Conservation (phyloP, 2,113 vertebrate species). For the Caloenas nicobarica region DNA sequence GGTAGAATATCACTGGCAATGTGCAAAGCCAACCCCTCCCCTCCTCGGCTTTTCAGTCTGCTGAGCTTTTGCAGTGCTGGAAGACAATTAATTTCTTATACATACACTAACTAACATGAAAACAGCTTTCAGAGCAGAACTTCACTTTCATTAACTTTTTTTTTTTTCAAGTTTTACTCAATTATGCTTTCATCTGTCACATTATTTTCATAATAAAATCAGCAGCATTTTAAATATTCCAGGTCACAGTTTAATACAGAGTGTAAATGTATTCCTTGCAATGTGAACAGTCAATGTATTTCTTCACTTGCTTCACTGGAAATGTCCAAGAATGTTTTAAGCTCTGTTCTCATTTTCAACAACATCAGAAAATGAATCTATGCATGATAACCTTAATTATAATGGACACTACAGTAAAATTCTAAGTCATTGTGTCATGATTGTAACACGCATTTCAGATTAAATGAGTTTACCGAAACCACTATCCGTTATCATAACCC, state of each 20-base stretch:
- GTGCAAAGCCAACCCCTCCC: background rate
- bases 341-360: background rate
- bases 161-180: background rate
- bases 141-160: background rate
- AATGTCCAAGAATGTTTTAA: background rate
- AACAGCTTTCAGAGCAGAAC: background rate
- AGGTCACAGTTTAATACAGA: background rate
- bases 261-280: background rate
- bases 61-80: background rate
- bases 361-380: background rate
- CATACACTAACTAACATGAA: background rate
- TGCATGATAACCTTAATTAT: background rate
- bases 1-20: background rate
- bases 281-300: background rate
- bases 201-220: background rate
- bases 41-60: background rate
- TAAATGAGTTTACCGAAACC: background rate
- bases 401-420: background rate
- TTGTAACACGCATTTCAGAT: fast-evolving
- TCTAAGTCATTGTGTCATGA: background rate
- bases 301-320: background rate
- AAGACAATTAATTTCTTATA: background rate
- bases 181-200: background rate
- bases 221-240: background rate
- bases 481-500: background rate